Evolutionary conservation across 2,888 invertebrate species (phyloP), one percentile per base, ranked within the genome.

Genomic region (Drosophila koepferae): DNA sequence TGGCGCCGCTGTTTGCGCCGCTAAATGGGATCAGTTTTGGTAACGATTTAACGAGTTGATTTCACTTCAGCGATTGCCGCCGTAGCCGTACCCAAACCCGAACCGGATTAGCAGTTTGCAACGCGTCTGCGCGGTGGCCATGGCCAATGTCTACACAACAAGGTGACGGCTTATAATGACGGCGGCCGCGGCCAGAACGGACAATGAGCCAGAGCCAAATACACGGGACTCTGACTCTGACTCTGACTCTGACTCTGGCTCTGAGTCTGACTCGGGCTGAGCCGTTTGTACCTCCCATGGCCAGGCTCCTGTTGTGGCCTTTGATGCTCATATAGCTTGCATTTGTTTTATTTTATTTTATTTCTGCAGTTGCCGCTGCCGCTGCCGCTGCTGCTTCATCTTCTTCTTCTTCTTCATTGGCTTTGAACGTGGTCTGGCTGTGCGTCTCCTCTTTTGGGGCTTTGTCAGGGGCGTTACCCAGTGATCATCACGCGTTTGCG

Each of bases 21-120:
- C 90, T 90, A 85, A 85, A 85, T 85, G 85, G 85, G 91, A 87
- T 91, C 90, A 87, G 91, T 86, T 88, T 91, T 86, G 89, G 90
- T 91, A 91, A 92, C 92, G 89, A 91, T 91, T 91, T 92, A 91
- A 91, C 91, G 92, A 91, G 91, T 91, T 91, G 91, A 92, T 90
- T 91, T 92, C 89, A 81, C 85, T 91, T 90, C 89, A 84, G 85
- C 89, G 91, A 91, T 91, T 92, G 91, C 91, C 82, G 82, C 49
- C 49, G 48, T 9, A 8, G 28, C 48, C 48, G 51, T 16, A 53
- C 76, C 63, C 74, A 40, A 77, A 72, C 59, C 62, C 59, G 81
- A 81, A 81, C 81, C 81, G 81, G 81, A 85, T 85, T 85, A 85
- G 86, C 82, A 78, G 81, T 72, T 78, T 72, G 75, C 69, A 68